Evolutionary conservation across 2,888 invertebrate genomes (phyloP), one percentile per base, ranked within the genome.

Genomic region (Agriopis leucophaearia): DNA sequence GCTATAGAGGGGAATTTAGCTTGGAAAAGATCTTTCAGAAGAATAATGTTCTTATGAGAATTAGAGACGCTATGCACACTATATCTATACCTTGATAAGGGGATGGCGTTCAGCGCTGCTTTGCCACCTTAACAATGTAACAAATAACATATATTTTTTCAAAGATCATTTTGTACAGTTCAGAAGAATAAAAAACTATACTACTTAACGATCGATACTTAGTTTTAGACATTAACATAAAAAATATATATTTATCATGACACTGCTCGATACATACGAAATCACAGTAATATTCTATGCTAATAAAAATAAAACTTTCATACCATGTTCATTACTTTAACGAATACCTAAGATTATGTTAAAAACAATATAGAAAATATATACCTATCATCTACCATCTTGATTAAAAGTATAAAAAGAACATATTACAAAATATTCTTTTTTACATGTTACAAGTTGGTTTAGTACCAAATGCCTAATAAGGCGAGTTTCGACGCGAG

Each of bases 201-300:
- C 18, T n/a, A 18, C 36, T 51, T 27, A 27, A 51, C 51, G 35
- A 35, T 36, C 9, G n/a, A 7, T 36, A 36, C 8, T 45, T 7
- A 8, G 12, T 18, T 51, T 52, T 38, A 38, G 52, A 8, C 8
- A n/a, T 51, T 38, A 10, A n/a, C 52, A 35, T 35, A 52, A 52
- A 54, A 38, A 36, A 54, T 12, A 38, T 13, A 54, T 51, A 27
- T 52, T 51, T 57, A 57, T 61, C 61, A 66, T 66, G 61, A 56
- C 18, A 56, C 56, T 66, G 61, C 61, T 61, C 57, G 13, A 44
- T 62, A 66, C 51, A 66, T 45, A 51, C 36, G 16, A 66, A 66
- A 66, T 66, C 66, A 66, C 66, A 66, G 60, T 65, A 59, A 48
- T n/a, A 54, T 35, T 48, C 16, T 42, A 66, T 7, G 9, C 59